phyloP scores from a whole-genome alignment of 2,888 invertebrate genomes.

The Vesta saturnalis region DNA sequence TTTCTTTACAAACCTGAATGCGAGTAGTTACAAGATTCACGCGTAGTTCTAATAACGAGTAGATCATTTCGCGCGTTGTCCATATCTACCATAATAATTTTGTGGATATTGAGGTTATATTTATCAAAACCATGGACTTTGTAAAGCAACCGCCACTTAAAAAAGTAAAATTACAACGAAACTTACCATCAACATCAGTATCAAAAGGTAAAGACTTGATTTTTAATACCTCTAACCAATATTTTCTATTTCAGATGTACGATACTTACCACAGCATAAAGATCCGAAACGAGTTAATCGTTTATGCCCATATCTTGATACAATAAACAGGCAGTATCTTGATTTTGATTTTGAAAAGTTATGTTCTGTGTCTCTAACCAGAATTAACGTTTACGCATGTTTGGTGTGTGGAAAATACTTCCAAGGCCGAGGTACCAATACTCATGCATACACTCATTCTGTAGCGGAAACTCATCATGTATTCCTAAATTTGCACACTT shows the following conservation, averaged over 20 bases:
- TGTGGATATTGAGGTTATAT: too few species aligned
- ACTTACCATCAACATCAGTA: too few species aligned
- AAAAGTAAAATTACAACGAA: too few species aligned
- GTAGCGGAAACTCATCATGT: slow-evolving; percentile 98
- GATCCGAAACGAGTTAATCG: slow-evolving; percentile 15
- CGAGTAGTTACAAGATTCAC: too few species aligned
- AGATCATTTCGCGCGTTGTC: too few species aligned
- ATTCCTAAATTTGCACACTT: slow-evolving; percentile 93
- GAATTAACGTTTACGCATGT: slow-evolving; percentile 99
- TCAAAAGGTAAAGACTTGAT: neutral
- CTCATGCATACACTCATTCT: slow-evolving; percentile 99
- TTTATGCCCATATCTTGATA: slow-evolving; percentile 96
- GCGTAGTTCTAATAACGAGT: too few species aligned
- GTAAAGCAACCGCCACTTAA: too few species aligned
- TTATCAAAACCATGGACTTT: too few species aligned
- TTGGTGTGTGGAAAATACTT: slow-evolving; percentile 99
- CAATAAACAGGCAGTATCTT: slow-evolving; percentile 94
- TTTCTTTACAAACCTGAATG: too few species aligned
- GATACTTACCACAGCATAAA: neutral
- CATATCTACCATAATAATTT: too few species aligned
- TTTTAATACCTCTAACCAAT: too few species aligned
- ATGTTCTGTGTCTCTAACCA: slow-evolving; percentile 96
- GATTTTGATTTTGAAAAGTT: slow-evolving; percentile 99
- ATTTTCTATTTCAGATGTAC: neutral
- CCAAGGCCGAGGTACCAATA: slow-evolving; percentile 95